Evolutionary conservation across 2,113 vertebrate species (phyloP).

Genomic region (Tapirus terrestris): DNA sequence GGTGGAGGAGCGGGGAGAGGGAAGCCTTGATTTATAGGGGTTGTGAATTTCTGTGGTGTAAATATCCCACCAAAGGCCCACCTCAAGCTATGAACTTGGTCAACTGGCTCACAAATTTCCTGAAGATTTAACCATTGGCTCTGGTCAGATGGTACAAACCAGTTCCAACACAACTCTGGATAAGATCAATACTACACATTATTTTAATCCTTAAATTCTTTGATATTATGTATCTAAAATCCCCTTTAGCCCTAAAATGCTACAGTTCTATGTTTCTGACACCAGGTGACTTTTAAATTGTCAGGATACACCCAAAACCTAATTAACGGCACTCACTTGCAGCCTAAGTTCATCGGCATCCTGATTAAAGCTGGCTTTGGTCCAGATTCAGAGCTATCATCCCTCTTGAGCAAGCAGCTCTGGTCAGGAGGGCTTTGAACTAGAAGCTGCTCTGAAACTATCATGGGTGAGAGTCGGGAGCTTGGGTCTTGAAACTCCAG

Average conservation of each 20-base stretch:
- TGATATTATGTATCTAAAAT: not conserved
- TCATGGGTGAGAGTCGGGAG: conserved; percentile 32
- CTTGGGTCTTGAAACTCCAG: conserved; percentile 50
- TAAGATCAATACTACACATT: not conserved
- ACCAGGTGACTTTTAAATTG: not conserved
- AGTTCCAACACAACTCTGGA: not conserved
- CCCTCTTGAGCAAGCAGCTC: conserved; percentile 31
- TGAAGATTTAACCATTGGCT: not conserved
- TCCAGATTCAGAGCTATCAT: conserved; percentile 53
- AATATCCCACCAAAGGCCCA: not conserved
- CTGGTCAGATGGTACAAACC: not conserved
- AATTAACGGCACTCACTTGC: conserved; percentile 42
- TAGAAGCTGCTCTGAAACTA: conserved; percentile 32
- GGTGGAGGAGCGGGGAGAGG: not conserved
- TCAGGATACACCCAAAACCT: conserved; percentile 34
- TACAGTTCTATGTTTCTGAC: not conserved
- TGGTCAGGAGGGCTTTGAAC: conserved; percentile 58
- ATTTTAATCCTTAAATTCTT: not conserved
- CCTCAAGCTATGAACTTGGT: not conserved
- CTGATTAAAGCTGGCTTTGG: not conserved
- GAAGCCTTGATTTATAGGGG: not conserved
- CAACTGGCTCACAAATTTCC: not conserved
- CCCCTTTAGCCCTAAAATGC: not conserved
- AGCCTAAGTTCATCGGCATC: not conserved
- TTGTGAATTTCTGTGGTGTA: not conserved